These are phyloP conservation scores for Macquaria ambigua DNA, from an alignment of 2,113 vertebrate genomes.

Conservation along the genomic window DNA sequence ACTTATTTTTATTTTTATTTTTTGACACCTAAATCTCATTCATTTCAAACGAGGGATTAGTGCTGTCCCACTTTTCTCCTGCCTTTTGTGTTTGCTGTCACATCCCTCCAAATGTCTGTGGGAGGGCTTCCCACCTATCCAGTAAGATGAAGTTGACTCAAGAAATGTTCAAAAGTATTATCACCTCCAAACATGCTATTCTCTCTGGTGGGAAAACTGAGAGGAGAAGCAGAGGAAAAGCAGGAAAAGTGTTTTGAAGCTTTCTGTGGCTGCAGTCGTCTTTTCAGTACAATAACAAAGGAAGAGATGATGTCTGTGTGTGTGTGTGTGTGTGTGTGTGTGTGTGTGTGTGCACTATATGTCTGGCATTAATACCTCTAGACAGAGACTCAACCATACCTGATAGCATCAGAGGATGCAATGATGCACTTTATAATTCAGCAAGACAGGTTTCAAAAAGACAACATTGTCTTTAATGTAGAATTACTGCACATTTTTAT, in stretches of 20 bases:
- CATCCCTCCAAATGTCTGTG: slow-evolving; percentile 35
- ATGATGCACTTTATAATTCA: background rate
- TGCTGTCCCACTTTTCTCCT: slow-evolving; percentile 62
- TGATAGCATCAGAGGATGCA: background rate
- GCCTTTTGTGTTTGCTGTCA: slow-evolving; percentile 52
- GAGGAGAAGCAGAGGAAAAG: background rate
- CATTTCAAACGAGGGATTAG: slow-evolving; percentile 57
- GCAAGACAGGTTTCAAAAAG: background rate
- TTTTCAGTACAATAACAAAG: slow-evolving; percentile 16
- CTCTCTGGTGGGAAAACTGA: slow-evolving; percentile 1
- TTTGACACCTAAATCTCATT: slow-evolving; percentile 43
- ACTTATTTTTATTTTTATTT: background rate
- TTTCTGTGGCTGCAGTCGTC: background rate
- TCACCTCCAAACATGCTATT: slow-evolving; percentile 53
- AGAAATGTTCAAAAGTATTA: slow-evolving; percentile 43
- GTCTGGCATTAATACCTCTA: background rate
- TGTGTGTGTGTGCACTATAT: background rate
- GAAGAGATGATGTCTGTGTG: slow-evolving; percentile 5
- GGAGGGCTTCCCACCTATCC: slow-evolving; percentile 34
- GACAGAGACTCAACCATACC: slow-evolving; percentile 4
- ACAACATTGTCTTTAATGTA: background rate
- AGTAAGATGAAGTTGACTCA: slow-evolving; percentile 25
- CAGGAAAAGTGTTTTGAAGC: slow-evolving; percentile 10
- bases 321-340: background rate
- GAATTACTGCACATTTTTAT: background rate